Evolutionary conservation across 2,797 vertebrate species (phyloP).

Genomic region (Manis javanica): DNA sequence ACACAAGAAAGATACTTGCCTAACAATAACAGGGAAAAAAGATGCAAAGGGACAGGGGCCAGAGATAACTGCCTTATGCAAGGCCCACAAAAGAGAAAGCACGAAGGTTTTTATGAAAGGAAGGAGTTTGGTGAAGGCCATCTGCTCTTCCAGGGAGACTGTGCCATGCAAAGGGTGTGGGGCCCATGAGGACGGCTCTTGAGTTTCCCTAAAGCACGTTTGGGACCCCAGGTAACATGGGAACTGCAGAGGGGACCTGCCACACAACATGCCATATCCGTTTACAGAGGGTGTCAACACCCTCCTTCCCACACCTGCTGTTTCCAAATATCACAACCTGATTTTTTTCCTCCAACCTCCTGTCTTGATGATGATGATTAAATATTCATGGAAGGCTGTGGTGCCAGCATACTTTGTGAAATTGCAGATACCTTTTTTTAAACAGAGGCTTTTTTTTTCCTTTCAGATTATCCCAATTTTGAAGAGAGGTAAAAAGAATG

Average conservation of each 20-base stretch:
- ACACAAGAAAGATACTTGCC: neutral
- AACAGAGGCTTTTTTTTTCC: constrained; percentile 23
- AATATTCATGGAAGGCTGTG: constrained; percentile 80
- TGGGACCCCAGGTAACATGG: constrained; percentile 69
- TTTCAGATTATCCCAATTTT: constrained; percentile 56
- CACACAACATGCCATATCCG: constrained; percentile 69
- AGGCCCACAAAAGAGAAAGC: neutral
- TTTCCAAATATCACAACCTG: constrained; percentile 84
- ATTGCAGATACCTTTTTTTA: constrained; percentile 80
- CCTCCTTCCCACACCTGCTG: constrained; percentile 83
- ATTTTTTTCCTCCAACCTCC: constrained; percentile 81
- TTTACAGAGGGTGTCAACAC: constrained; percentile 81
- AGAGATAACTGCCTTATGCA: neutral
- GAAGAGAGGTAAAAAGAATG: constrained; percentile 57
- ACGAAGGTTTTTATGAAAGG: neutral
- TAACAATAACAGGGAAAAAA: neutral
- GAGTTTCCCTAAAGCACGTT: constrained; percentile 36
- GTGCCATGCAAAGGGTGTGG: neutral
- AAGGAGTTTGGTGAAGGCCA: neutral
- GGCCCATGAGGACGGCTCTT: neutral
- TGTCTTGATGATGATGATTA: constrained; percentile 80
- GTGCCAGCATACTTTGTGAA: constrained; percentile 77
- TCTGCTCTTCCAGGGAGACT: neutral
- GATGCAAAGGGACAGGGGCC: too few relatives aligned
- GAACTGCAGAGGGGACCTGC: constrained; percentile 67